Conservation (phyloP, 2,797 vertebrate species). For the Tapirus indicus region DNA sequence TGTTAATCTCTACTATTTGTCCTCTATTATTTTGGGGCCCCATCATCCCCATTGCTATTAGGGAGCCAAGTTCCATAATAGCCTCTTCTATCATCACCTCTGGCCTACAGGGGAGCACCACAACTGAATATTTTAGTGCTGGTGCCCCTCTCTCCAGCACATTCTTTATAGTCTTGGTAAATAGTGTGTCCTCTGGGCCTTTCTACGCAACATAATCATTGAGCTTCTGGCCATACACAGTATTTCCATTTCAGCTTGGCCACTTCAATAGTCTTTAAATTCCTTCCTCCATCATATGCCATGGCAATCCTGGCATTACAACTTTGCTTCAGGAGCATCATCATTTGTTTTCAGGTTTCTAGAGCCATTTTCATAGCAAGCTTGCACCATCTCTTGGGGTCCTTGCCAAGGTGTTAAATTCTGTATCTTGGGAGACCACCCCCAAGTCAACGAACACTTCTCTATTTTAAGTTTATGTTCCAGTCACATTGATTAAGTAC, state of each 20-base stretch:
- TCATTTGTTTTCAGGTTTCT: not conserved
- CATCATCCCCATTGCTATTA: not conserved
- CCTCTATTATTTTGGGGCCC: not conserved
- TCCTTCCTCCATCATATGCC: not conserved
- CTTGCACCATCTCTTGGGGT: not conserved
- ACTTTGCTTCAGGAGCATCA: not conserved
- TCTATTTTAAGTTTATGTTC: not conserved
- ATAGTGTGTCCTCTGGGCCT: not conserved
- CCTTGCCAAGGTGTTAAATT: not conserved
- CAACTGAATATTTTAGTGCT: not conserved
- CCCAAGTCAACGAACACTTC: not conserved
- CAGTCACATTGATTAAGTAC: not conserved
- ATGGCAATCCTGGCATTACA: not conserved
- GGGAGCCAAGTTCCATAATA: not conserved
- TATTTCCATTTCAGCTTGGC: not conserved
- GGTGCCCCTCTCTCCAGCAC: not conserved
- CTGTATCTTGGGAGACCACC: not conserved
- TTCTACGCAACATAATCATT: not conserved
- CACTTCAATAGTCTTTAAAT: not conserved
- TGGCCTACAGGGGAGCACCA: not conserved
- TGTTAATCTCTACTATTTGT: not conserved
- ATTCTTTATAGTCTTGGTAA: not conserved
- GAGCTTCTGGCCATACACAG: not conserved
- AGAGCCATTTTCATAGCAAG: not conserved
- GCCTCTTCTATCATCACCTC: not conserved